Conservation (phyloP, 2,888 invertebrate species). For the Stenodema calcarata region DNA sequence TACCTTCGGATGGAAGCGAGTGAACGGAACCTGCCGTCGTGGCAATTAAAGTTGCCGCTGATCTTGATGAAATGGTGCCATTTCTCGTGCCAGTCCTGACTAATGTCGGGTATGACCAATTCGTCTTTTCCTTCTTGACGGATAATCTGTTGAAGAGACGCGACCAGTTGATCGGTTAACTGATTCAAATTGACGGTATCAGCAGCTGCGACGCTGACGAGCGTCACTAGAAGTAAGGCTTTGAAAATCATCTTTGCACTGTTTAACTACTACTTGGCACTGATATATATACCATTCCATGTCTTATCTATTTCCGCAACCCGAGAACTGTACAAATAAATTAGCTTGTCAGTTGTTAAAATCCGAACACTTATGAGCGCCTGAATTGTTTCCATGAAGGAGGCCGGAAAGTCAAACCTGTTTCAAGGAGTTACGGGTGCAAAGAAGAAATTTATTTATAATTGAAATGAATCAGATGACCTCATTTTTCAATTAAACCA, state of each 20-base stretch:
- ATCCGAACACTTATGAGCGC: too few species aligned
- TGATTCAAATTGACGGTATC: conserved; percentile 51
- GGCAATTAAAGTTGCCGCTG: conserved; percentile 49
- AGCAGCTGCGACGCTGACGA: conserved; percentile 9
- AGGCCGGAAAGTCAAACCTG: too few species aligned
- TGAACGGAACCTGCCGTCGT: conserved; percentile 46
- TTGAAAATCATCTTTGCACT: conserved; percentile 23
- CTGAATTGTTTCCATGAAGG: too few species aligned
- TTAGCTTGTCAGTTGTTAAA: too few species aligned
- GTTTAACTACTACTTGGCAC: background rate
- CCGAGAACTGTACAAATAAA: too few species aligned
- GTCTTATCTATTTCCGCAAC: too few species aligned
- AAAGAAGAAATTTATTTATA: too few species aligned
- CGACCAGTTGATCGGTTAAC: conserved; percentile 50
- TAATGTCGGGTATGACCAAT: conserved; percentile 30
- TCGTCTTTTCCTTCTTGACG: conserved; percentile 37
- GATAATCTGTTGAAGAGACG: conserved; percentile 31
- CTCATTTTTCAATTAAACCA: too few species aligned
- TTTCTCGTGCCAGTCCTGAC: conserved; percentile 50
- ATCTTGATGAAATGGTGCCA: conserved; percentile 52
- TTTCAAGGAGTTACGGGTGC: too few species aligned
- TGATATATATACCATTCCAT: too few species aligned
- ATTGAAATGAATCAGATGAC: too few species aligned
- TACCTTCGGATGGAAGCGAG: conserved; percentile 47
- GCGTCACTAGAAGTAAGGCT: background rate